Conservation (phyloP, 2,888 invertebrate species). For the Andricus curvator region DNA sequence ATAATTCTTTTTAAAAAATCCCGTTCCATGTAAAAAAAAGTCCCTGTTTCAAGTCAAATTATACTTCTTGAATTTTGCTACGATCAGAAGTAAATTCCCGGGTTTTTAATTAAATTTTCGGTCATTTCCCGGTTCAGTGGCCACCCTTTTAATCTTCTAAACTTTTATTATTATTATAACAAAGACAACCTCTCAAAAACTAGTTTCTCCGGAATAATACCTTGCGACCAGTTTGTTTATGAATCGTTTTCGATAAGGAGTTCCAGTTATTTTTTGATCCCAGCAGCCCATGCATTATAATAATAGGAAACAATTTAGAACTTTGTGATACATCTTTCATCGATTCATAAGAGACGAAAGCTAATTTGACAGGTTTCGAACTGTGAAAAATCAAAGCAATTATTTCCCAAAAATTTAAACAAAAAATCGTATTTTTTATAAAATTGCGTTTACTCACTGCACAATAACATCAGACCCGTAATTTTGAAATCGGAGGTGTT, state of each 20-base stretch:
- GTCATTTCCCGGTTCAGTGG: no score
- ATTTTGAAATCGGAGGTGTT: not conserved
- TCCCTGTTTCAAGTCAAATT: no score
- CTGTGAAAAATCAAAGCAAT: conserved; percentile 51
- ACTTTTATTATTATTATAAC: no score
- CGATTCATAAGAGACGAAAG: conserved; percentile 84
- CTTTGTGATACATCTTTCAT: conserved; percentile 77
- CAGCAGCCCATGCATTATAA: conserved; percentile 93
- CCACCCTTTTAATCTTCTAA: no score
- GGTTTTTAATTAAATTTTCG: no score
- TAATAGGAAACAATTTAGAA: conserved; percentile 81
- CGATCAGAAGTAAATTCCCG: no score
- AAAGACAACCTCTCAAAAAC: no score
- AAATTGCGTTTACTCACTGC: conserved; percentile 14
- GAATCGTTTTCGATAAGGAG: conserved; percentile 86
- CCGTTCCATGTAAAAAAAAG: no score
- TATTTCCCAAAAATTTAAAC: not conserved
- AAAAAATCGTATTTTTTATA: not conserved
- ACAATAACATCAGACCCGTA: not conserved
- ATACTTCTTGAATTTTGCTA: no score
- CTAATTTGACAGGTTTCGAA: conserved; percentile 81
- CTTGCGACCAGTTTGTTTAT: conserved; percentile 83
- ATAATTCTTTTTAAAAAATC: no score
- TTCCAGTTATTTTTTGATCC: conserved; percentile 94
- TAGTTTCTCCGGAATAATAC: conserved; percentile 72